Conservation (phyloP, 2,888 invertebrate genomes). For the Protophormia terraenovae region DNA sequence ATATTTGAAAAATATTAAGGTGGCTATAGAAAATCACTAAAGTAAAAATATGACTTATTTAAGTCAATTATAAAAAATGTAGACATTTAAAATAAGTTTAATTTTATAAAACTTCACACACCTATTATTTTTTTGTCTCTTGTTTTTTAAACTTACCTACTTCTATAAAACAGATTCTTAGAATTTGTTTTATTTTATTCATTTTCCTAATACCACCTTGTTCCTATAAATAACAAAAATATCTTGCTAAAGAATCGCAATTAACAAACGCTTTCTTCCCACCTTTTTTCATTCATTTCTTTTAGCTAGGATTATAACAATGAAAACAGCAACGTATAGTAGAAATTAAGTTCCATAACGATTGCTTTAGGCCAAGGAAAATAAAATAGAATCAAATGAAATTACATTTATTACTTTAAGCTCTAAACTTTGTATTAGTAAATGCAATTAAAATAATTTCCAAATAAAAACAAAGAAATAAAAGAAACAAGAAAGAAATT, state of each 20-base stretch:
- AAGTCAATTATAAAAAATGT: too few relatives aligned
- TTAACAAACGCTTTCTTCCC: not conserved
- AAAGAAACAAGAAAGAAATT: not conserved
- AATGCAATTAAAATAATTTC: not conserved
- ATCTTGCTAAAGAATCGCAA: not conserved
- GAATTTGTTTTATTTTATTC: not conserved
- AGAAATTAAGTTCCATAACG: not conserved
- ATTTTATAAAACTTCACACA: not conserved
- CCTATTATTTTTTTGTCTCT: not conserved
- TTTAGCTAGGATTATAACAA: not conserved
- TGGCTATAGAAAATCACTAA: too few relatives aligned
- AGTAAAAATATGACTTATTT: too few relatives aligned
- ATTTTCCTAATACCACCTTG: not conserved
- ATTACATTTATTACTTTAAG: slow-evolving; percentile 1
- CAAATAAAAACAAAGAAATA: not conserved
- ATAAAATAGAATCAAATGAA: not conserved
- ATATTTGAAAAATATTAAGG: too few relatives aligned
- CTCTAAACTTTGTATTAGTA: not conserved
- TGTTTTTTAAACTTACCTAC: not conserved
- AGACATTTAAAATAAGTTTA: not conserved
- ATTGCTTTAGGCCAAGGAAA: not conserved
- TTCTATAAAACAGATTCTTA: not conserved
- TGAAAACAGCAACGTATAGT: not conserved
- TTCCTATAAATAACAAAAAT: not conserved
- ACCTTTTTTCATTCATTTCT: not conserved